These are phyloP conservation scores for Cephus nigrinus DNA, from an alignment of 2,888 invertebrate genomes.

Conservation along the genomic window DNA sequence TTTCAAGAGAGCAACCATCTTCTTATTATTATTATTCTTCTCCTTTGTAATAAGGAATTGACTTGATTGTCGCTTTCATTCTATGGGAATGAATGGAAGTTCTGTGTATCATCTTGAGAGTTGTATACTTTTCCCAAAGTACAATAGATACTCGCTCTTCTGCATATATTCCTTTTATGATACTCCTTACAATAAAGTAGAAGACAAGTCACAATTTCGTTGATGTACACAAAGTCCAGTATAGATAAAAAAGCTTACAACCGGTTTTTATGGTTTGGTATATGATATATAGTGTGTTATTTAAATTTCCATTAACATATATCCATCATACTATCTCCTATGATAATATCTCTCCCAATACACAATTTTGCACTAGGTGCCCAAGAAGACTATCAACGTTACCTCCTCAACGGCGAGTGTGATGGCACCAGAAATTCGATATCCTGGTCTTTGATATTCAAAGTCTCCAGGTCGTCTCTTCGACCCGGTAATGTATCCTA, in stretches of 20 bases:
- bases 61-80: background rate
- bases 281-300: background rate
- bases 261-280: background rate
- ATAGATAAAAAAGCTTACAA: background rate
- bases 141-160: background rate
- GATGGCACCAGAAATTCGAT: conserved; percentile 83
- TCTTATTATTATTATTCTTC: background rate
- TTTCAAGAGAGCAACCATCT: background rate
- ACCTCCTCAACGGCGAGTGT: conserved; percentile 88
- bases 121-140: background rate
- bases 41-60: background rate
- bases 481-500: conserved; percentile 89
- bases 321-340: background rate
- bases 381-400: conserved; percentile 9
- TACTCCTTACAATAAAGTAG: background rate
- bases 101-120: background rate
- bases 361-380: background rate
- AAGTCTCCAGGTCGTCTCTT: conserved; percentile 81
- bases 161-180: background rate
- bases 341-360: background rate
- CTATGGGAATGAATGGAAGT: background rate
- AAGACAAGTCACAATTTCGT: background rate
- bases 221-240: background rate
- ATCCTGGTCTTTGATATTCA: conserved; percentile 83
- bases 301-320: background rate